These are phyloP conservation scores for Charanyca ferruginea DNA, from an alignment of 2,888 invertebrate genomes.

Conservation along the genomic window DNA sequence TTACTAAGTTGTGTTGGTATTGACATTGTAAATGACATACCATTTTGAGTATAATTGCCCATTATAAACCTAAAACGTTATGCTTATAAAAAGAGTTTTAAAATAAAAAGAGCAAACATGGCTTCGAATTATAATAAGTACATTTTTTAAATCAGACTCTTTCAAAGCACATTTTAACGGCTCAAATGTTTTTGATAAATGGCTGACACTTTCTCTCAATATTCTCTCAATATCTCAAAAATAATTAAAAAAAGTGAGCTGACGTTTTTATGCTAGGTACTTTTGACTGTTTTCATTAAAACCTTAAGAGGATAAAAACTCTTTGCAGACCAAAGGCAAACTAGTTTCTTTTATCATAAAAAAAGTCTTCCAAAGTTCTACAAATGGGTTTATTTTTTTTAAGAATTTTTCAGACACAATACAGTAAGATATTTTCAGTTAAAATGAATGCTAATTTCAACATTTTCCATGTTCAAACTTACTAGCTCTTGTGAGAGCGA, in stretches of 20 bases:
- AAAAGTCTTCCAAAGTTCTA: not conserved
- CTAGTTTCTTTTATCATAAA: conserved; percentile 1
- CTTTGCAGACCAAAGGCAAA: not conserved
- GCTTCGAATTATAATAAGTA: not conserved
- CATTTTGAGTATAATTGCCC: too few relatives aligned
- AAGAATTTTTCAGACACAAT: conserved; percentile 18
- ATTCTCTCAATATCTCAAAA: not conserved
- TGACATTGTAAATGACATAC: too few relatives aligned
- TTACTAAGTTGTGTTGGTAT: too few relatives aligned
- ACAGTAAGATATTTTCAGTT: conserved; percentile 13
- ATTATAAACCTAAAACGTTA: not conserved
- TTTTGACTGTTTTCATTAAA: conserved; percentile 23
- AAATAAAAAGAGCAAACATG: not conserved
- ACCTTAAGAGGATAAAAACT: not conserved
- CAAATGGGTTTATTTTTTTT: not conserved
- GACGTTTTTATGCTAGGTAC: not conserved
- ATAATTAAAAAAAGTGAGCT: conserved; percentile 4
- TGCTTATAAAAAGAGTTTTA: not conserved
- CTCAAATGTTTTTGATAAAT: conserved; percentile 22
- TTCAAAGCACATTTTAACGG: conserved; percentile 2
- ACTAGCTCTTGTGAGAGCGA: not conserved
- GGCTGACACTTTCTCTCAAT: not conserved
- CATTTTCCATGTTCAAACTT: conserved; percentile 13
- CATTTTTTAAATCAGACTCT: conserved; percentile 1
- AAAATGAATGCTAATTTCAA: conserved; percentile 48